phyloP scores from a whole-genome alignment of 2,113 vertebrate species.

The Cnemophilus loriae region DNA sequence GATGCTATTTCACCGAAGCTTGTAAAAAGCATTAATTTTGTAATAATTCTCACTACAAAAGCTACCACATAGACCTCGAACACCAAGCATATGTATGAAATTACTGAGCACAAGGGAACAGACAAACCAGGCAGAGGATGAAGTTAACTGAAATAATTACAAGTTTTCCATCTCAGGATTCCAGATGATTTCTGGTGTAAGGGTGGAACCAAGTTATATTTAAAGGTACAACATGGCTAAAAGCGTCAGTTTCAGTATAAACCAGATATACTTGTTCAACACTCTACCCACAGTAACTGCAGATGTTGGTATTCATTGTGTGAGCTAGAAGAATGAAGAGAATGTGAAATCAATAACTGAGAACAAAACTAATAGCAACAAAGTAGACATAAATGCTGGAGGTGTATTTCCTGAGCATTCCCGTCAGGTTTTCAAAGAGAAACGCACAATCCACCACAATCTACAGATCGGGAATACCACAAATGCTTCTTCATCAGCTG shows the following conservation, averaged over 20 bases:
- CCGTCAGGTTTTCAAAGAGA: neutral
- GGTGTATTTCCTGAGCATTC: neutral
- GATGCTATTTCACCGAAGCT: neutral
- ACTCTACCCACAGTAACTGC: neutral
- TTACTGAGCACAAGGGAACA: neutral
- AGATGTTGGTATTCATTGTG: neutral
- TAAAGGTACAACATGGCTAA: neutral
- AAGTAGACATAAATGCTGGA: neutral
- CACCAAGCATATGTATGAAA: neutral
- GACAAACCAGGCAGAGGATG: neutral
- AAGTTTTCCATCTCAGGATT: neutral
- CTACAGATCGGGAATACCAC: neutral
- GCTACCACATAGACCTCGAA: neutral
- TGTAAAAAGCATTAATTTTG: neutral
- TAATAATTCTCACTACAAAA: neutral
- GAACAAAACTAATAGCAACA: neutral
- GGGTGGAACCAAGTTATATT: neutral
- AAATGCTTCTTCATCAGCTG: neutral
- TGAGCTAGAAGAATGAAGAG: neutral
- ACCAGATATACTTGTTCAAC: neutral
- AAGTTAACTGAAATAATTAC: neutral
- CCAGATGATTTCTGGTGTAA: neutral
- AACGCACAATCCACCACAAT: rapidly evolving
- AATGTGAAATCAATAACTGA: neutral
- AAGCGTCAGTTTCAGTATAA: neutral